Evolutionary conservation across 2,888 invertebrate species (phyloP).

Genomic region (Cylindroiulus punctatus): DNA sequence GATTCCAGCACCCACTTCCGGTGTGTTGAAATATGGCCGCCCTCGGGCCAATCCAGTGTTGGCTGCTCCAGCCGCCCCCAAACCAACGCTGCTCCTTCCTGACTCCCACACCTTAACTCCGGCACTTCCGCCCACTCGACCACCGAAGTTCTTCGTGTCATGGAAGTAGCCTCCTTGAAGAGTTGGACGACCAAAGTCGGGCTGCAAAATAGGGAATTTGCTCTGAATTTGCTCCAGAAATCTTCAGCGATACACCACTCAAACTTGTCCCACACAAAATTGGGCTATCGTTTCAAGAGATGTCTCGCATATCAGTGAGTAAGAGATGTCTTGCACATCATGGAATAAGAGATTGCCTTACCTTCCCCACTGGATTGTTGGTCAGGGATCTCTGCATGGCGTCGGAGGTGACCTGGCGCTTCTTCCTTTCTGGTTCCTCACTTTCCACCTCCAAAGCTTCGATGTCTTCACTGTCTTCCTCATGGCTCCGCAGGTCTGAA

Average conservation of each 20-base stretch:
- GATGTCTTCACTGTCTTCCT: not conserved
- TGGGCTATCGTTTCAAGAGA: too few species aligned
- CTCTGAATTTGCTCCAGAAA: not conserved
- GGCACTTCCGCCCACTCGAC: conserved; percentile 50
- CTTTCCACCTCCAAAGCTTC: not conserved
- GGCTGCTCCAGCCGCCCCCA: conserved; percentile 28
- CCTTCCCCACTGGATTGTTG: conserved; percentile 53
- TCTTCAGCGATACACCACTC: not conserved
- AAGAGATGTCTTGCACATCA: too few species aligned
- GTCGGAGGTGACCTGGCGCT: conserved; percentile 43
- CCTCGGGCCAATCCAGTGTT: conserved; percentile 50
- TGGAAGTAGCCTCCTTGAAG: conserved; percentile 51
- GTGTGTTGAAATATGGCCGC: conserved; percentile 46
- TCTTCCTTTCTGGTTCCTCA: conserved; percentile 16
- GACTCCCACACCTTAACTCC: conserved; percentile 54
- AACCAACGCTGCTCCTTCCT: conserved; percentile 52
- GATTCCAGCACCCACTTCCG: conserved; percentile 52
- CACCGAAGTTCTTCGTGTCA: conserved; percentile 53
- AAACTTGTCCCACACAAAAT: not conserved
- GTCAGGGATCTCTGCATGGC: conserved; percentile 47
- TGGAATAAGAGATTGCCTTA: not conserved
- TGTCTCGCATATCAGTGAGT: too few species aligned
- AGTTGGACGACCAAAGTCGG: conserved; percentile 55
- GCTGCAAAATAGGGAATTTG: conserved; percentile 50
- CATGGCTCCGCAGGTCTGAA: not conserved